Conservation (phyloP, 1,140 invertebrate species). For the Pollicipes pollicipes region DNA sequence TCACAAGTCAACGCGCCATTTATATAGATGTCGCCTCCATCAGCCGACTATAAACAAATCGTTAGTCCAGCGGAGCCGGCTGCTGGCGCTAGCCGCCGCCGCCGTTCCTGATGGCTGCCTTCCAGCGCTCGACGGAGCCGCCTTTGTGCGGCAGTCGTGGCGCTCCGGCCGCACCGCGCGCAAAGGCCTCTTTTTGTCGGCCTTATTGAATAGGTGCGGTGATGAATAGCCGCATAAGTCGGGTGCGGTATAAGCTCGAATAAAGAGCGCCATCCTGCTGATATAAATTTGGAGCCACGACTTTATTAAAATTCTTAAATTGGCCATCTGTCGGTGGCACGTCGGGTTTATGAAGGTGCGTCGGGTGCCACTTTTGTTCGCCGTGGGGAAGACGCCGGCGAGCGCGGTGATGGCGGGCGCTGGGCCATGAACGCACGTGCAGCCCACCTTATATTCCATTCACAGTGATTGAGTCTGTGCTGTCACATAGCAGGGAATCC, state of each 20-base stretch:
- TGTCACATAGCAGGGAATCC: no score
- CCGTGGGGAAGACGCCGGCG: no score
- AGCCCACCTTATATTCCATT: no score
- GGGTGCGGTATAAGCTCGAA: neutral
- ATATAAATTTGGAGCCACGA: neutral
- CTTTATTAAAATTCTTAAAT: neutral
- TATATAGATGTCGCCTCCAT: conserved; percentile 3
- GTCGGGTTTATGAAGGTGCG: neutral
- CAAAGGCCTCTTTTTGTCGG: neutral
- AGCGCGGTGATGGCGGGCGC: no score
- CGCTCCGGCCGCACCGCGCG: no score
- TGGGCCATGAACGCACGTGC: no score
- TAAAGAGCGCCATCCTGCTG: neutral
- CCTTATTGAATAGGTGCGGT: neutral
- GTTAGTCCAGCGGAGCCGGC: neutral
- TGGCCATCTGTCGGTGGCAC: neutral
- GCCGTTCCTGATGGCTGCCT: neutral
- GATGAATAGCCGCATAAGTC: neutral
- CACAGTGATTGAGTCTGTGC: no score
- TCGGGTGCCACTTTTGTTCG: no score
- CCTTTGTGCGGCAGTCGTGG: neutral
- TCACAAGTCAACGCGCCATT: conserved; percentile 4
- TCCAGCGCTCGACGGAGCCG: neutral
- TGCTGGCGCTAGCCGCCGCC: no score
- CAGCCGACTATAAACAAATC: conserved; percentile 3